Evolutionary conservation across 2,888 invertebrate species (phyloP).

Genomic region (Automeris io): DNA sequence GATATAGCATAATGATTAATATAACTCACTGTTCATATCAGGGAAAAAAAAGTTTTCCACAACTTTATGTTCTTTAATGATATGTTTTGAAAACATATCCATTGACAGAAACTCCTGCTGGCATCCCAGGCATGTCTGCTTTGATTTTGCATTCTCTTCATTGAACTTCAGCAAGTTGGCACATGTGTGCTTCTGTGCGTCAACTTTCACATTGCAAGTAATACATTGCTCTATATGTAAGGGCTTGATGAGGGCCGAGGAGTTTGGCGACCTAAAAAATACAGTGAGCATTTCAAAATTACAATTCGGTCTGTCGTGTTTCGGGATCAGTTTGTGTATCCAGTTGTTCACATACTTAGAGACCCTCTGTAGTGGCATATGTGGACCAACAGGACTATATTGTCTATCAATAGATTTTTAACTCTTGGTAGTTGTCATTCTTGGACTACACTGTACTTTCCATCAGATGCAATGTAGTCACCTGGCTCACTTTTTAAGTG

Average conservation of each 20-base stretch:
- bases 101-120: conserved; percentile 27
- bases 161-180: conserved; percentile 4
- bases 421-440: no score
- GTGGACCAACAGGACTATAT: no score
- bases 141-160: background rate
- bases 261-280: conserved; percentile 30
- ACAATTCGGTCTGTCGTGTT: no score
- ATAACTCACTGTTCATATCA: background rate
- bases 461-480: no score
- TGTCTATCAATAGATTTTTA: no score
- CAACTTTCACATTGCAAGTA: conserved; percentile 22
- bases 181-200: conserved; percentile 12
- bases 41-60: conserved; percentile 45
- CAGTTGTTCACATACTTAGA: no score
- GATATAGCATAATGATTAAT: background rate
- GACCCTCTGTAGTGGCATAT: no score
- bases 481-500: no score
- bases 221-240: conserved; percentile 32
- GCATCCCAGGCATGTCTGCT: conserved; percentile 36
- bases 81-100: conserved; percentile 37
- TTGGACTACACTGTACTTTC: no score
- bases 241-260: conserved; percentile 33
- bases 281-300: no score
- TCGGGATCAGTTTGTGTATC: no score
- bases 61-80: conserved; percentile 32